Evolutionary conservation across 2,888 invertebrate species (phyloP).

Genomic region (Erannis defoliaria): DNA sequence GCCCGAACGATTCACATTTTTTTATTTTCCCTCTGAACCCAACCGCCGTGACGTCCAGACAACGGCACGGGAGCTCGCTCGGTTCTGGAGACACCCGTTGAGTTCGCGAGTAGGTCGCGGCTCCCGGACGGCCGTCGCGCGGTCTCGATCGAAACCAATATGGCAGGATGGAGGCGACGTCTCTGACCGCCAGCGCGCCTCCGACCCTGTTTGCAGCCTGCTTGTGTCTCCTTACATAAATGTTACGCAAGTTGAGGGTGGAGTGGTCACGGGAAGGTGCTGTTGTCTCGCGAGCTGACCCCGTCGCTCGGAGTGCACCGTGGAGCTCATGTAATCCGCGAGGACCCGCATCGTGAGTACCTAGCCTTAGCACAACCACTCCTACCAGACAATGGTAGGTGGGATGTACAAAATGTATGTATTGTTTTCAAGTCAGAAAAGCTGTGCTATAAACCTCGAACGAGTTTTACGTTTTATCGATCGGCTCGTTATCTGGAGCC

Average conservation of each 20-base stretch:
- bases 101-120: slow-evolving; percentile 24
- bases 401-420: neutral
- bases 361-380: slow-evolving; percentile 26
- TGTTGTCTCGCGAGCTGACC: slow-evolving; percentile 62
- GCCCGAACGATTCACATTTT: slow-evolving; percentile 76
- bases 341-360: slow-evolving; percentile 71
- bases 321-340: slow-evolving; percentile 74
- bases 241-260: slow-evolving; percentile 81
- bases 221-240: slow-evolving; percentile 80
- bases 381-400: slow-evolving; percentile 20
- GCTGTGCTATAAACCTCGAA: slow-evolving; percentile 12
- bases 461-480: slow-evolving; percentile 62
- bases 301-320: slow-evolving; percentile 57
- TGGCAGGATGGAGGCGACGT: slow-evolving; percentile 70
- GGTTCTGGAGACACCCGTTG: slow-evolving; percentile 29
- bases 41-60: slow-evolving; percentile 63
- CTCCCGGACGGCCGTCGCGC: slow-evolving; percentile 50
- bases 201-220: slow-evolving; percentile 66
- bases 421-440: slow-evolving; percentile 32
- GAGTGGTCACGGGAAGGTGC: slow-evolving; percentile 71
- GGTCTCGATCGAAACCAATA: slow-evolving; percentile 68
- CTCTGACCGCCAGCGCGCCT: slow-evolving; percentile 50
- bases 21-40: slow-evolving; percentile 79
- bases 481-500: slow-evolving; percentile 65
- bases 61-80: slow-evolving; percentile 58